A percentile compares a stretch with the other conserved stretches of the same genome.
Conservation (phyloP, 2,113 vertebrate genomes). For the Tenrec ecaudatus region DNA sequence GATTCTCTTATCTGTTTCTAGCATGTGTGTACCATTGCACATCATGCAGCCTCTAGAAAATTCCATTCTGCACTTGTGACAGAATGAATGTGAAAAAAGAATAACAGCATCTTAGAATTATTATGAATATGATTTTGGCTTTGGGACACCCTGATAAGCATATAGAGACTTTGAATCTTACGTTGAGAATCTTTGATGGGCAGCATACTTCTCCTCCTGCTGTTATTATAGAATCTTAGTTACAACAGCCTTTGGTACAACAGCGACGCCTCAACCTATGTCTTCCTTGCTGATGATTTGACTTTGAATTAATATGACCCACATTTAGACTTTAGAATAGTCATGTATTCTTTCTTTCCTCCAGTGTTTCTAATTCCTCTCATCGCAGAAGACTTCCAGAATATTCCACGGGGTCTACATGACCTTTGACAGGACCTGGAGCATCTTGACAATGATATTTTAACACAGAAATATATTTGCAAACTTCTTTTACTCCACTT, state of each 20-base stretch:
- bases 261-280: background rate
- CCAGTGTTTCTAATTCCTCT: background rate
- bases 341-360: background rate
- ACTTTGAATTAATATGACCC: background rate
- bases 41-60: background rate
- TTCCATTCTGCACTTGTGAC: background rate
- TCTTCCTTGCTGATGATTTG: background rate
- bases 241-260: background rate
- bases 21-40: background rate
- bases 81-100: background rate
- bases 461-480: slow-evolving; percentile 30
- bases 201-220: background rate
- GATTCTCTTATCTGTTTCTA: background rate
- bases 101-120: slow-evolving; percentile 28
- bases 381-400: background rate
- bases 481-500: slow-evolving; percentile 36
- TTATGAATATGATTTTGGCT: background rate
- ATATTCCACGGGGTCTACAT: background rate
- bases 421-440: background rate
- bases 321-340: background rate
- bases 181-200: background rate
- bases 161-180: background rate
- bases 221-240: background rate
- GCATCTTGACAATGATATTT: slow-evolving; percentile 19
- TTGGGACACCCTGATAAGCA: background rate